Evolutionary conservation across 2,113 vertebrate genomes (phyloP).

Genomic region (Ptyas mucosa): DNA sequence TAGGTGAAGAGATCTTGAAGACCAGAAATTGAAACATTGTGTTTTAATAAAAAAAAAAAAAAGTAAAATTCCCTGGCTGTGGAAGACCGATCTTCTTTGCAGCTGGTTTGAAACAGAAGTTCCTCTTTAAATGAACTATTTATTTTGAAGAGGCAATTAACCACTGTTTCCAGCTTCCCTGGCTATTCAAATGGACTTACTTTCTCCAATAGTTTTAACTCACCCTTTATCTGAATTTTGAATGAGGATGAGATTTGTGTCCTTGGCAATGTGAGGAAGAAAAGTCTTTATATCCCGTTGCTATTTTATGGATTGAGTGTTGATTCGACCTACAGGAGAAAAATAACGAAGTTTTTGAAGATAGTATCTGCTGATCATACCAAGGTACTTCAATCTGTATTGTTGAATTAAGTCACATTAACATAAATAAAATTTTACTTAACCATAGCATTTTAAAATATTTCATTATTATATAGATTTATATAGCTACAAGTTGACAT

Average conservation of each 20-base stretch:
- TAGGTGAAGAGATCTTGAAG: slow-evolving; percentile 87
- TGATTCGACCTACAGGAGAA: slow-evolving; percentile 92
- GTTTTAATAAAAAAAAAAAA: slow-evolving; percentile 62
- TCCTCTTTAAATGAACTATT: slow-evolving; percentile 63
- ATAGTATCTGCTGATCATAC: slow-evolving; percentile 66
- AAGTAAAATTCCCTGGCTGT: slow-evolving; percentile 62
- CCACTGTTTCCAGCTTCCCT: slow-evolving; percentile 73
- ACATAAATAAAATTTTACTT: neutral
- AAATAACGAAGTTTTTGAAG: slow-evolving; percentile 74
- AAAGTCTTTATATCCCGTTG: slow-evolving; percentile 82
- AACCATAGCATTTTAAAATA: neutral
- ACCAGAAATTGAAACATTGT: slow-evolving; percentile 81
- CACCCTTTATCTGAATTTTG: slow-evolving; percentile 76
- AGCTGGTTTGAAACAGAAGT: slow-evolving; percentile 63
- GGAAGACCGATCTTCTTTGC: slow-evolving; percentile 78
- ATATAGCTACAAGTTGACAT: neutral
- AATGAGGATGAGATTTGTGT: slow-evolving; percentile 68
- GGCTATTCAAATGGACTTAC: slow-evolving; percentile 74
- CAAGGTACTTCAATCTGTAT: slow-evolving; percentile 74
- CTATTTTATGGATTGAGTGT: slow-evolving; percentile 95
- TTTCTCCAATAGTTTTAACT: slow-evolving; percentile 74
- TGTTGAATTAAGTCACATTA: neutral
- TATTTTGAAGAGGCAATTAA: slow-evolving; percentile 68
- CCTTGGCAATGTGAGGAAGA: slow-evolving; percentile 83
- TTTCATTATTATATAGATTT: neutral